Conservation (phyloP, 2,888 invertebrate genomes). For the Drosophila neutralis region DNA sequence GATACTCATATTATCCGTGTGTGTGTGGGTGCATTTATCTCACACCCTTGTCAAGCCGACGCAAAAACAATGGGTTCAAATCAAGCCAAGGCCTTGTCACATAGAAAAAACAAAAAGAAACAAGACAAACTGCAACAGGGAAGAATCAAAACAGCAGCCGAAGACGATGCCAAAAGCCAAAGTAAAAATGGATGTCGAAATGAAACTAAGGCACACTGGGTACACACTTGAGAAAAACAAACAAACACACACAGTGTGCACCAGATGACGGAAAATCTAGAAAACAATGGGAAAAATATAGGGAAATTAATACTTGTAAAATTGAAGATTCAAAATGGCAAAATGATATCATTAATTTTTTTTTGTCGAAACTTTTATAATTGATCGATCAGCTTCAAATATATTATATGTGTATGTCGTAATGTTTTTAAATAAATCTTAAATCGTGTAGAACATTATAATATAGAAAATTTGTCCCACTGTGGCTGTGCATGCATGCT, state of each 20-base stretch:
- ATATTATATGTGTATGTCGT: background rate
- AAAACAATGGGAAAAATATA: background rate
- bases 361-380: background rate
- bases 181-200: conserved; percentile 35
- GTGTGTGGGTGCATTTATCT: conserved; percentile 16
- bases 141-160: conserved; percentile 28
- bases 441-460: background rate
- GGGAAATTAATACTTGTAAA: background rate
- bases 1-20: background rate
- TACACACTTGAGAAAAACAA: conserved; percentile 10
- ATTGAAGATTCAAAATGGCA: background rate
- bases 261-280: background rate
- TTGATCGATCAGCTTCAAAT: background rate
- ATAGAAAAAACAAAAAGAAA: conserved; percentile 22
- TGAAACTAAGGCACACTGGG: conserved; percentile 34
- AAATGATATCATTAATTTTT: background rate
- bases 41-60: conserved; percentile 31
- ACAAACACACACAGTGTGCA: conserved; percentile 1
- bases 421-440: background rate
- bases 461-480: conserved; percentile 20
- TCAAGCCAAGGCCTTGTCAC: conserved; percentile 44
- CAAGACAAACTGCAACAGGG: conserved; percentile 14
- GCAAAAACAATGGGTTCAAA: conserved; percentile 37
- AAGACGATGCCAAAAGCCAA: conserved; percentile 12
- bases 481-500: conserved; percentile 38